phyloP scores from a whole-genome alignment of 2,888 invertebrate genomes.

The Tachina lurida region DNA sequence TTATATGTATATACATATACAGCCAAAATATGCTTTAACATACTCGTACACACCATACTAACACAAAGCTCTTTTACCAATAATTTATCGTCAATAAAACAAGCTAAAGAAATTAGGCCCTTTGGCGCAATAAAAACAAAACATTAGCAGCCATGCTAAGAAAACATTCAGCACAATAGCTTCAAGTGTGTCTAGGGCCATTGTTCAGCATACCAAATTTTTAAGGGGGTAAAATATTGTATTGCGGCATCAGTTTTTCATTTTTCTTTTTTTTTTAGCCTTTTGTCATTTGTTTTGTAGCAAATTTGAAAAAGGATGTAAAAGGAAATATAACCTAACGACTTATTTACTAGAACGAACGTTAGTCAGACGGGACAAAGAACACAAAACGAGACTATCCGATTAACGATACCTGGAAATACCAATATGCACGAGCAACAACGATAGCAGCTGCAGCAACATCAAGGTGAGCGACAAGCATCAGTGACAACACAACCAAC shows the following conservation, averaged over 20 bases:
- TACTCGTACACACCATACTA: slow-evolving; percentile 6
- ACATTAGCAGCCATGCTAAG: slow-evolving; percentile 4
- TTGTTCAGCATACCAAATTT: slow-evolving; percentile 32
- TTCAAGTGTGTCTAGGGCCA: neutral
- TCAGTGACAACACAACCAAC: slow-evolving; percentile 21
- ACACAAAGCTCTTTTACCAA: slow-evolving; percentile 1
- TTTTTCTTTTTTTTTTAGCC: neutral
- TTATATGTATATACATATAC: neutral
- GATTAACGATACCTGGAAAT: slow-evolving; percentile 63
- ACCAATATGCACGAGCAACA: slow-evolving; percentile 1
- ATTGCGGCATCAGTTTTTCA: slow-evolving; percentile 20
- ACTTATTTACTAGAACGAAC: neutral
- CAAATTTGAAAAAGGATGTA: slow-evolving; percentile 32
- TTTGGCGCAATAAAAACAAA: slow-evolving; percentile 42
- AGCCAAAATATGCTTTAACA: neutral
- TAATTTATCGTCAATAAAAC: slow-evolving; percentile 64
- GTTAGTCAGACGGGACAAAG: neutral
- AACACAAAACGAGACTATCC: slow-evolving; percentile 28
- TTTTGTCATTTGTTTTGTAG: neutral
- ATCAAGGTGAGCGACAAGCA: slow-evolving; percentile 24
- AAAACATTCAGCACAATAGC: slow-evolving; percentile 1
- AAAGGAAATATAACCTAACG: slow-evolving; percentile 31
- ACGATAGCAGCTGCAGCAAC: neutral
- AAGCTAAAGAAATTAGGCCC: slow-evolving; percentile 42
- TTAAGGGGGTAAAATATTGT: slow-evolving; percentile 10